Percentiles rank a stretch among this genome's conserved stretches.
Conservation (phyloP, 1,140 invertebrate species). For the Harlomillsia oculata region DNA sequence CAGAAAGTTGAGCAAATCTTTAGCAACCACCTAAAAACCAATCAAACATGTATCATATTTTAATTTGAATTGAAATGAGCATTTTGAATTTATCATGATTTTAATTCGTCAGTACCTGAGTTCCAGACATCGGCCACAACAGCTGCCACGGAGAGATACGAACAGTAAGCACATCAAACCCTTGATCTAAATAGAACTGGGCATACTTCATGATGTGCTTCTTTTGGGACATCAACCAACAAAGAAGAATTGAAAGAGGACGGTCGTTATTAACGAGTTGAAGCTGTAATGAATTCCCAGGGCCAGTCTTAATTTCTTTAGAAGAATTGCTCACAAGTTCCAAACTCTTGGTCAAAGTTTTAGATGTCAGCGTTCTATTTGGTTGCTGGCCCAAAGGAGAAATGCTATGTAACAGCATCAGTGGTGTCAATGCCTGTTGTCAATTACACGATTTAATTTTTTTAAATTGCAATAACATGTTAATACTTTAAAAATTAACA, state of each 20-base stretch:
- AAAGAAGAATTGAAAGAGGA: conserved; percentile 41
- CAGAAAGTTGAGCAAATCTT: conserved; percentile 39
- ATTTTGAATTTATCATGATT: too few relatives aligned
- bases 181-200: conserved; percentile 41
- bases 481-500: neutral
- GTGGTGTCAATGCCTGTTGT: conserved; percentile 26
- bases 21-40: conserved; percentile 35
- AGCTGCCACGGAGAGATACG: conserved; percentile 38
- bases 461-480: neutral
- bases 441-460: neutral
- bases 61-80: neutral
- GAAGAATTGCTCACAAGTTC: conserved; percentile 25
- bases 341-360: conserved; percentile 27
- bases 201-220: conserved; percentile 43
- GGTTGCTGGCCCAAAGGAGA: conserved; percentile 17
- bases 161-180: conserved; percentile 44
- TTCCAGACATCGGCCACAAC: conserved; percentile 38
- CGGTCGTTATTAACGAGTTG: conserved; percentile 7
- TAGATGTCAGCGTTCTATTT: conserved; percentile 21
- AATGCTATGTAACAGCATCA: conserved; percentile 28
- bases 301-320: conserved; percentile 15
- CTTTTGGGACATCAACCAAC: conserved; percentile 44
- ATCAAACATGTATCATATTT: neutral
- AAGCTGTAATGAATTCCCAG: conserved; percentile 16
- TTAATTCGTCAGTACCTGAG: conserved; percentile 22